Base-by-base conservation (phyloP, 2,113 vertebrate species). In the Sylvilagus bachmani region DNA sequence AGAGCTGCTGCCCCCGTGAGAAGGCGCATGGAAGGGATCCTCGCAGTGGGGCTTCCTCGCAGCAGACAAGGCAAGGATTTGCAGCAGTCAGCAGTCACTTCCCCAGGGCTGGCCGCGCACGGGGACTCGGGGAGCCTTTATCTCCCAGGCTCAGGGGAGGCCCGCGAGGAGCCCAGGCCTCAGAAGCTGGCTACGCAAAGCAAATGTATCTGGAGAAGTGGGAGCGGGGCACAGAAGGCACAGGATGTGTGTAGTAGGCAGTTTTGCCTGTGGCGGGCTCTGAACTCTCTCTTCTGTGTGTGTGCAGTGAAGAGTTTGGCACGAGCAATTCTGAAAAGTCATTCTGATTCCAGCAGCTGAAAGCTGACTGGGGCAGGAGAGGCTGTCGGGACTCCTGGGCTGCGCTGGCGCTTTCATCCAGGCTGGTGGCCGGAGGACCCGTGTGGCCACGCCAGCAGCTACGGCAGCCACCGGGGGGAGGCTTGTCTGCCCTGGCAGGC, bases 321-420 rank as follows among this genome's bases (percentile, higher is more conserved):
- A 70, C 93, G 92, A 95, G 77, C 77, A 88, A 86, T 92, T 96
- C 19, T 44, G 38, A 88, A 91, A 73, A 80, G 21, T 61, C 73
- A 16, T 89, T 93, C 36, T 16, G 84, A 95, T 89, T 85, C 70
- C 62, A 80, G 70, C 44, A 25, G 22, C 89, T 71, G 83, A 62
- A 86, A 89, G 31, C 61, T 27, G 71, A 75, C 53, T 53, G 53
- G 36, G 64, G 55, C 29, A 36, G 9, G 58, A 66, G 75, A 64
- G 61, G 38, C 51, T 91, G 31, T 82, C 49, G 64, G 81, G 61
- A 77, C 75, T 90, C 75, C 90, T 19, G 29, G 73, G 66, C 75
- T 62, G 25, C 25, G 10, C 71, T 27, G 1, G 1, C 9, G 51
- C 71, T 93, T 89, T 92, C 38, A 69, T 89, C 27, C 29, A 87